Base-by-base conservation (phyloP, 2,797 vertebrate genomes). In the Manis pentadactyla region DNA sequence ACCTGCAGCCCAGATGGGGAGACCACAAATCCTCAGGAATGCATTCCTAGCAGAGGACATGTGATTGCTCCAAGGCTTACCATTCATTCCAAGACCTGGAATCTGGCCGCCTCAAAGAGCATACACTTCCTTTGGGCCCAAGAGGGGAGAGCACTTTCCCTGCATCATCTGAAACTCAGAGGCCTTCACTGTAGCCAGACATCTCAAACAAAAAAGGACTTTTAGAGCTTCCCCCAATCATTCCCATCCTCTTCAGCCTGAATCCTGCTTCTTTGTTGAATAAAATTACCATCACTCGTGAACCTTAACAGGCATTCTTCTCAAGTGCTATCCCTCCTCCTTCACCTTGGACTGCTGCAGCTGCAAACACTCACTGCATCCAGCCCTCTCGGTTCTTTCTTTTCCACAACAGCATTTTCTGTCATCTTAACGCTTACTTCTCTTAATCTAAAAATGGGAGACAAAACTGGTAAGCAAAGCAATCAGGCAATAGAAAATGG, bases 1-100 rank as follows among this genome's bases (percentile, higher is more conserved):
- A 97, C 95, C 97, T 97, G 97, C 90, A 79, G 53, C 82, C 87
- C 94, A 97, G 87, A 97, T 97, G 97, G 86, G 19, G 46, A 97
- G 92, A 96, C 97, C 97, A 97, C 95, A 95, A 93, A 96, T 96
- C 82, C 94, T 57, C 23, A 96, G 85, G 93, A 97, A 97, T 96
- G 79, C 92, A 94, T 96, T 91, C 66, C 95, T 84, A 83, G 86
- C 86, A 69, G 57, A 87, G 77, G 69, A 93, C 84, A 97, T 81
- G 79, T 95, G 96, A 87, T 94, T 95, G 89, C 95, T 94, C 93
- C 90, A 95, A 96, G 93, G 90, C 59, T 93, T 89, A 53, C 87
- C 51, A 61, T 89, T 91, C 86, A 73, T 96, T 95, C 73, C 85
- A 85, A 88, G 93, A 83, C 46, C 31, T 92, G 46, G 69, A 90